These are phyloP conservation scores for Micoletzkya japonica DNA, from an alignment of 2,888 invertebrate species.

Conservation along the genomic window DNA sequence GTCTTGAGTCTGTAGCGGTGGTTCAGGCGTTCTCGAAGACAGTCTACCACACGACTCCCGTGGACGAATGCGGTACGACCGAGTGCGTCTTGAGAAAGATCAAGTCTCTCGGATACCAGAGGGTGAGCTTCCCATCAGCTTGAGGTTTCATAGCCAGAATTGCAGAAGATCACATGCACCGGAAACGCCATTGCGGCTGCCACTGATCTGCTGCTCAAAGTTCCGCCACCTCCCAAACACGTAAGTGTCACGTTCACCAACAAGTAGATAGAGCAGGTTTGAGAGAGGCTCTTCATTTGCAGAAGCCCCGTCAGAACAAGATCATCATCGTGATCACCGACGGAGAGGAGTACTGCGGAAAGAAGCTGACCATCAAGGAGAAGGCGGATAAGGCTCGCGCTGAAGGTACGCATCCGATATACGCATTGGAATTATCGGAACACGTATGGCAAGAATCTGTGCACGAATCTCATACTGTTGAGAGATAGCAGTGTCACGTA, in stretches of 20 bases:
- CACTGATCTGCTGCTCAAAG: conserved; percentile 11
- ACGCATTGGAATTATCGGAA: no score
- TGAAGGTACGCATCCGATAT: background rate
- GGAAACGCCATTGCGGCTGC: conserved; percentile 14
- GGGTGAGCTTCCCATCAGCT: background rate
- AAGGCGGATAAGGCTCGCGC: background rate
- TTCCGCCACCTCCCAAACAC: no score
- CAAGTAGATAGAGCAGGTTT: no score
- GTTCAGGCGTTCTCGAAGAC: conserved; percentile 5
- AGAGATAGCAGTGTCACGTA: no score
- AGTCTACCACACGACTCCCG: background rate
- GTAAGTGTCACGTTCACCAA: no score
- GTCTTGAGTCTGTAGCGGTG: no score
- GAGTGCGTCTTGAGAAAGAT: conserved; percentile 10
- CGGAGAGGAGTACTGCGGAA: conserved; percentile 20
- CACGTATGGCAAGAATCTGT: no score
- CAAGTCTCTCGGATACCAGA: conserved; percentile 13
- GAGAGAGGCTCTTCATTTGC: no score
- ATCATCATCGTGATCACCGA: conserved; percentile 21
- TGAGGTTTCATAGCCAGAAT: background rate
- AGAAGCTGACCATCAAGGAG: background rate
- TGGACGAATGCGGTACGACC: conserved; percentile 15
- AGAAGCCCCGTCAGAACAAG: conserved; percentile 5
- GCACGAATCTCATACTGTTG: no score
- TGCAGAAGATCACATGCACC: conserved; percentile 15